phyloP scores from a whole-genome alignment of 2,113 vertebrate genomes.

The Antechinus flavipes region DNA sequence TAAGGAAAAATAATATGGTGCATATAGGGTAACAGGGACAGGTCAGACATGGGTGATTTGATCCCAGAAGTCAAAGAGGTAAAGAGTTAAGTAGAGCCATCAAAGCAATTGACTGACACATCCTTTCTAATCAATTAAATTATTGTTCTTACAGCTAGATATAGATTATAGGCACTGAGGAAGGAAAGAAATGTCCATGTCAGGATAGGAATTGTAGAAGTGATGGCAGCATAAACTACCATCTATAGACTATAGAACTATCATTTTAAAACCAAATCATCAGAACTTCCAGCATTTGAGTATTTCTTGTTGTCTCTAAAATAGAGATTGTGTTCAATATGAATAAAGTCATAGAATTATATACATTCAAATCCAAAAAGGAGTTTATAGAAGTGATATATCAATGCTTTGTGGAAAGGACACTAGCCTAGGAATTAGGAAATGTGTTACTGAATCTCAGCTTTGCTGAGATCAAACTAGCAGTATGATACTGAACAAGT shows the following conservation, averaged over 20 bases:
- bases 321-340: not conserved
- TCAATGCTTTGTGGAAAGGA: not conserved
- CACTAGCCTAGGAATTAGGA: not conserved
- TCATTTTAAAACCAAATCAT: not conserved
- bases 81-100: not conserved
- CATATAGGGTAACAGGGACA: not conserved
- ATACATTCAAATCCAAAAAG: not conserved
- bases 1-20: not conserved
- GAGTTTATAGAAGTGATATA: not conserved
- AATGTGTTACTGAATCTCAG: not conserved
- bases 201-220: not conserved
- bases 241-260: not conserved
- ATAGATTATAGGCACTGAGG: not conserved
- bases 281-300: not conserved
- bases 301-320: not conserved
- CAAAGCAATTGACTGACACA: not conserved
- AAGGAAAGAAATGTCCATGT: not conserved
- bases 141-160: not conserved
- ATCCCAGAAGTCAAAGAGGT: not conserved
- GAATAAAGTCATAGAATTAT: not conserved
- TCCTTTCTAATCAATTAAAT: not conserved
- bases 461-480: not conserved
- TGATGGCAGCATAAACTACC: not conserved
- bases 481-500: not conserved
- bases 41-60: not conserved